Evolutionary conservation across 64 coral and sea anemone genomes (phyloP), one percentile per base, ranked within the genome.

Genomic region (Porites lutea): DNA sequence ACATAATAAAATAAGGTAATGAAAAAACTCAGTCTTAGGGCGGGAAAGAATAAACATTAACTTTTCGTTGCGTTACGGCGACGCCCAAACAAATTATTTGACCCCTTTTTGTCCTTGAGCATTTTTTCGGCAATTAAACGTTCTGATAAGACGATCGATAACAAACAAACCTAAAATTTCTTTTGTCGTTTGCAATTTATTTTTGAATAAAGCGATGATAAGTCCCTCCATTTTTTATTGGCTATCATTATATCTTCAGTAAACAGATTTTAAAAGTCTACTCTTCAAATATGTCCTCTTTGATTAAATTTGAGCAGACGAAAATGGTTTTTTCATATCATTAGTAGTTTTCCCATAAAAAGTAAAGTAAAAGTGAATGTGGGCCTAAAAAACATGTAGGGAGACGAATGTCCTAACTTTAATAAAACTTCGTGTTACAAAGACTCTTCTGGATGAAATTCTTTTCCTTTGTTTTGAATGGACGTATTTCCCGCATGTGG

Each of bases 61-160:
- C 46, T 13, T 12, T 51, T 13, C 11, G 16, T 84, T 52, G 79
- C 79, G 81, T 84, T 68, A 68, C 63, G 58, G 48, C 62, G 47
- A 68, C 81, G 12, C 81, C 81, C 81, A 68, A 84, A 84, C 47
- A 68, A 84, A 62, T 18, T 59, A 82, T 65, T 82, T 82, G 79
- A 60, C 59, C 79, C 15, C 48, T 14, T 37, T 37, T 37, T 37
- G 27, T 37, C 27, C 27, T 37, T 37, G 27, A 84, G 63, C 62
- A 84, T 84, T 53, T 69, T 52, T 68, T 49, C 46, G 62, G 16
- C 78, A 81, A 81, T 81, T 81, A 64, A 27, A 27, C 22, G 21
- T 21, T 5, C 9, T 49, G 73, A 76, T 76, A 9, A 18, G 51
- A 76, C 8, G 14, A 4, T 57, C 13, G 73, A 76, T 45, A 76